Base-by-base conservation (phyloP, 2,113 vertebrate genomes). In the Chroicocephalus ridibundus region DNA sequence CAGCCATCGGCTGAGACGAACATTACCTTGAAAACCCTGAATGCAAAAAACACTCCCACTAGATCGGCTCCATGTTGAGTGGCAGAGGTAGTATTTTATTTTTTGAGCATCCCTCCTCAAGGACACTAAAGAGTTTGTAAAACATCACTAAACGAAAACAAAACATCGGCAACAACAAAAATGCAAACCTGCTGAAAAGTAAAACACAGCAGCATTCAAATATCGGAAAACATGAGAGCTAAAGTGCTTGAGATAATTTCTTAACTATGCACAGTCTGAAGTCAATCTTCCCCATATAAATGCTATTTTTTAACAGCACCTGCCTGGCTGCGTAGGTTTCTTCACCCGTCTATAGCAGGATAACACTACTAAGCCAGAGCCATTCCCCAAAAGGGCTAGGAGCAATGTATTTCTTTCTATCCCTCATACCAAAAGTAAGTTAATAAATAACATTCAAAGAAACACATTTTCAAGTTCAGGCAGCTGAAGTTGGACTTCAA, bases 11-110 rank as follows among this genome's bases (percentile, higher is more conserved):
- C 89, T 62, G 64, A 42, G 31, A 47, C 19, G 32, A 71, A 69
- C 9, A 0, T 61, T 58, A 52, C 76, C 92, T 83, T 77, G 55
- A 93, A 90, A 92, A 75, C 66, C 49, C 46, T 1, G 51, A 87
- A 85, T 13, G 46, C 58, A 82, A 93, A 58, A 57, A 54, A 18
- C 52, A 79, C 13, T 47, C 86, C 64, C 79, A 11, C 42, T 55
- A 71, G 72, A 82, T 9, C 8, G 2, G 84, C 54, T 95, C 10
- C 0, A 49, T 1, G 38, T 66, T 54, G 86, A 97, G 88, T 92
- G 93, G 95, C 95, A 98, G 97, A 98, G 97, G 97, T 98, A 98
- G 97, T 96, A 90, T 93, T 98, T 97, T 97, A 97, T 97, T 98
- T 93, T 94, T 86, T 83, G 95, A 97, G 97, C 94, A 94, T 96